Evolutionary conservation across 2,888 invertebrate species (phyloP).

Genomic region (Sarcophaga rosellei): DNA sequence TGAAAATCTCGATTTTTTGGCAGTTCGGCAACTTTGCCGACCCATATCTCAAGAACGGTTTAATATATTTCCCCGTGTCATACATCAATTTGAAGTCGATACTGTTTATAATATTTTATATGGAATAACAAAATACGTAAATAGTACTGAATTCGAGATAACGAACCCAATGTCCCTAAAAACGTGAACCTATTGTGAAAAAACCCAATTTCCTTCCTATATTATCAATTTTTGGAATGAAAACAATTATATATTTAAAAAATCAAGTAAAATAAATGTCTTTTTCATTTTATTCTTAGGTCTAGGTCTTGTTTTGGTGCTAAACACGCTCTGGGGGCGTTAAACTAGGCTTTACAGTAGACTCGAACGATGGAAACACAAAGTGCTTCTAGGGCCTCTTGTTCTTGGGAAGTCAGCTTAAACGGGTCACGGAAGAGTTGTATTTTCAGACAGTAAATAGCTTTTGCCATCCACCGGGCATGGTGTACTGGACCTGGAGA

Average conservation of each 20-base stretch:
- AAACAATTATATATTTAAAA: conserved; percentile 40
- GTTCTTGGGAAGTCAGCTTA: too few relatives aligned
- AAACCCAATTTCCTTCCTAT: conserved; percentile 25
- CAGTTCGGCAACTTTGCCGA: too few relatives aligned
- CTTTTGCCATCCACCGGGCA: too few relatives aligned
- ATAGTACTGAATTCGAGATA: conserved; percentile 39
- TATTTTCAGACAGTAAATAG: too few relatives aligned
- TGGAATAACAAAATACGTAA: conserved; percentile 30
- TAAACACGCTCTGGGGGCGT: too few relatives aligned
- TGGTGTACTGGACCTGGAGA: too few relatives aligned
- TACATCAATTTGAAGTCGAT: conserved; percentile 34
- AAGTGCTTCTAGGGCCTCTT: too few relatives aligned
- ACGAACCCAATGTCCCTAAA: conserved; percentile 32
- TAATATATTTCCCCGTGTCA: conserved; percentile 12
- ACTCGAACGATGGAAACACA: too few relatives aligned
- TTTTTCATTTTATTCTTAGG: conserved; percentile 39
- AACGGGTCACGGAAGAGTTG: too few relatives aligned
- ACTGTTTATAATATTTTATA: conserved; percentile 37
- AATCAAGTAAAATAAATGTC: conserved; percentile 31
- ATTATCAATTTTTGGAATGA: conserved; percentile 35
- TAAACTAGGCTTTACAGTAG: too few relatives aligned
- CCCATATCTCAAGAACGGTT: too few relatives aligned
- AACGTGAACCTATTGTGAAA: conserved; percentile 21
- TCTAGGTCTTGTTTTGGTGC: conserved; percentile 1
- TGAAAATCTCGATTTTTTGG: too few relatives aligned